Evolutionary conservation across 1,140 invertebrate species (phyloP).

Genomic region (Odontomachus brunneus): DNA sequence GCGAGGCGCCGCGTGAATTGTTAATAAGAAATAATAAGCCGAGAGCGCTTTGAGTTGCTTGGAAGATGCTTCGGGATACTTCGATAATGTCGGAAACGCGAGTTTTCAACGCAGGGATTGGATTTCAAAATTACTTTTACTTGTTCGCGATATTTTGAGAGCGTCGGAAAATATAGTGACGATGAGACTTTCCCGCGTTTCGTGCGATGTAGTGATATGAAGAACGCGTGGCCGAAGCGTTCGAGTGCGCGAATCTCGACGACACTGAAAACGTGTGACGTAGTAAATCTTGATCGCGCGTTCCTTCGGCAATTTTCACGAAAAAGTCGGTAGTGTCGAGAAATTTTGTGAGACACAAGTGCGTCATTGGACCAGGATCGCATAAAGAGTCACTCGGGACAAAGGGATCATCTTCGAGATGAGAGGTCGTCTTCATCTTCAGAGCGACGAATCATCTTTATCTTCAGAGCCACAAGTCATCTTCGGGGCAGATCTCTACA

Average conservation of each 20-base stretch:
- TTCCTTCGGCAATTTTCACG: not conserved
- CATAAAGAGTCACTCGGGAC: not conserved
- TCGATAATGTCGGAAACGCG: not conserved
- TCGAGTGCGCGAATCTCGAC: not conserved
- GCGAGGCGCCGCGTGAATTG: not conserved
- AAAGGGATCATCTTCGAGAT: no score
- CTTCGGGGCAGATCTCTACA: no score
- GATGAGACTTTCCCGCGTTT: no score
- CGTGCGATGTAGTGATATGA: not conserved
- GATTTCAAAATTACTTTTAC: not conserved
- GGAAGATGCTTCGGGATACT: not conserved
- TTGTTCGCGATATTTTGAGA: not conserved
- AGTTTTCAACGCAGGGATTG: not conserved
- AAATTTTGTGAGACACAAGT: not conserved
- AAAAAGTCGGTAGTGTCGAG: not conserved
- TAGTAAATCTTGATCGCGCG: no score
- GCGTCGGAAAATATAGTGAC: not conserved
- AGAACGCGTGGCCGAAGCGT: no score
- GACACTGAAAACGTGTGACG: no score
- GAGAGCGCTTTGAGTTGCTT: not conserved
- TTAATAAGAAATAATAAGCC: not conserved
- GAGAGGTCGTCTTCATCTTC: no score
- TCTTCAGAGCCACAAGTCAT: no score
- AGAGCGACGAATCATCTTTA: no score
- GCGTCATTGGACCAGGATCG: not conserved